Evolutionary conservation across 2,113 vertebrate genomes (phyloP), one percentile per base, ranked within the genome.

Genomic region (Sebastes fasciatus): DNA sequence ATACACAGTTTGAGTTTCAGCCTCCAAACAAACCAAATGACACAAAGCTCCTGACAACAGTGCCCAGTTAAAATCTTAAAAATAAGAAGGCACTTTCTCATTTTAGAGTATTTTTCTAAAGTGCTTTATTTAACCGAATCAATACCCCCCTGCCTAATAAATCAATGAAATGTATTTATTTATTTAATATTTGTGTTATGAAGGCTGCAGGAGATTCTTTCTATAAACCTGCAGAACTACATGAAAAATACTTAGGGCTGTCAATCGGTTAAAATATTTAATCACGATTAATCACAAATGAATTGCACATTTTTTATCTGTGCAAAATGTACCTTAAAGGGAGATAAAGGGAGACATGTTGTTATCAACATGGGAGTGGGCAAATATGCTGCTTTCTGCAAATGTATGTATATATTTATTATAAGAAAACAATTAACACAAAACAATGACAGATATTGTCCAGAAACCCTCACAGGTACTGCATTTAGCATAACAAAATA

Each of bases 151-250:
- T 63, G 42, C 54, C 48, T 68, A 55, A 5, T 57, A 4, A 65
- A 52, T 19, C 57, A 57, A 42, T 77, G 51, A 65, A 60, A 66
- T 45, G 2, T 21, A 42, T 76, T 54, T 26, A 49, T 64, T 57
- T 43, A 60, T 74, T 48, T 54, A 66, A 9, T 58, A 5, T 49
- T 9, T 51, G 4, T 58, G 14, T 80, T 55, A 23, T 65, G 8
- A 63, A 75, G 13, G 43, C 21, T 63, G 19, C 74, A 81, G 65
- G 14, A 43, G 57, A 51, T 49, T 58, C 42, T 77, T 54, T 67
- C 16, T 11, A 12, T 0, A 63, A 54, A 34, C 65, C 9, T 12
- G 55, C 19, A 78, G n/a, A 77, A 34, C 49, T 43, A 16, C 40
- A 60, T 63, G 5, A 26, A 12, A 34, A 54, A 76, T 26, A 26